These are phyloP conservation scores for Shargacucullia verbasci DNA, from an alignment of 2,888 invertebrate genomes.

Conservation along the genomic window DNA sequence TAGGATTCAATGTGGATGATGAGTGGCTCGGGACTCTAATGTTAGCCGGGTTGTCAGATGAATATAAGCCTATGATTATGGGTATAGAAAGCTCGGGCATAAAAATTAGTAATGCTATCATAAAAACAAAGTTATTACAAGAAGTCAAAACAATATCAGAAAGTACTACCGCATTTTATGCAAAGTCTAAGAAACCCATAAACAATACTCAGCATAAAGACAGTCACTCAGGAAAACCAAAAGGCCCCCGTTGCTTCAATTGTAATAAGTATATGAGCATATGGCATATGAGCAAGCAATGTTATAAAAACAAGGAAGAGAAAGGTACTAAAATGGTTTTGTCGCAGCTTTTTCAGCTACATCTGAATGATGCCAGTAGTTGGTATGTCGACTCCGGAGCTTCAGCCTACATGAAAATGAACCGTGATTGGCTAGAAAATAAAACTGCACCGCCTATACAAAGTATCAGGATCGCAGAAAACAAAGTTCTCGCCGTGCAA, in stretches of 20 bases:
- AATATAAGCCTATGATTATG: constrained; percentile 44
- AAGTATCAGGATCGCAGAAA: constrained; percentile 3
- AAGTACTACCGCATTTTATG: constrained; percentile 9
- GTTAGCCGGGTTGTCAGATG: constrained; percentile 39
- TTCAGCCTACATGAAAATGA: constrained; percentile 20
- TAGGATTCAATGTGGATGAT: constrained; percentile 39
- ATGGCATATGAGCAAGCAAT: constrained; percentile 21
- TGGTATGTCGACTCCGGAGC: constrained; percentile 31
- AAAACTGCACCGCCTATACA: constrained; percentile 1
- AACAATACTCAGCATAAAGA: constrained; percentile 25
- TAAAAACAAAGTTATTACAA: constrained; percentile 13
- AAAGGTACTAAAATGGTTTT: constrained; percentile 10
- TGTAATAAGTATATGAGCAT: constrained; percentile 30
- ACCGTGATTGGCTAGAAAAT: constrained; percentile 6
- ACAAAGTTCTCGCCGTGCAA: constrained; percentile 6
- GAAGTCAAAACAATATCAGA: constrained; percentile 13
- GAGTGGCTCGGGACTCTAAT: constrained; percentile 45
- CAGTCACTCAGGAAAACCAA: constrained; percentile 16
- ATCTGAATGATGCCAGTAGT: constrained; percentile 1
- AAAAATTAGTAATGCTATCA: constrained; percentile 12
- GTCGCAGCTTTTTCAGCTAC: constrained; percentile 25
- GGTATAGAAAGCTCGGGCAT: constrained; percentile 24
- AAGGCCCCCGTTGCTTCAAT: constrained; percentile 20
- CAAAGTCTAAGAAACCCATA: constrained; percentile 6
- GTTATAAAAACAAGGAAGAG: constrained; percentile 12